A percentile compares a stretch with the other conserved stretches of the same genome.
phyloP scores from a whole-genome alignment of 1,140 invertebrate species.

The Andricus grossulariae region DNA sequence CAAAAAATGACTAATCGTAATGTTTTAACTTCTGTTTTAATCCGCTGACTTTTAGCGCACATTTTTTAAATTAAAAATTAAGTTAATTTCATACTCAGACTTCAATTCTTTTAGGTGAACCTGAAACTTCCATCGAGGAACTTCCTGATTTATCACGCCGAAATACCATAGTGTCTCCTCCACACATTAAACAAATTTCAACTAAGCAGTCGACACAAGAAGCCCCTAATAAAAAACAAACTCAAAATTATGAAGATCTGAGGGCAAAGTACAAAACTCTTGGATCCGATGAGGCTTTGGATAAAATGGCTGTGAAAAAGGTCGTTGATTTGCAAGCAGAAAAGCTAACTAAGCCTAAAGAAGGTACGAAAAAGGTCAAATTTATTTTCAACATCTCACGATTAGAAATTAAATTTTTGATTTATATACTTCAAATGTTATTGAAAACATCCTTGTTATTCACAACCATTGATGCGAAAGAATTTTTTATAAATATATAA shows the following conservation, averaged over 20 bases:
- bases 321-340: conserved; percentile 24
- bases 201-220: conserved; percentile 42
- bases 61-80: too few relatives aligned
- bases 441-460: too few relatives aligned
- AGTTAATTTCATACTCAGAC: too few relatives aligned
- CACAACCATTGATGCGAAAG: too few relatives aligned
- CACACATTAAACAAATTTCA: conserved; percentile 62
- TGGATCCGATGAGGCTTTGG: conserved; percentile 36
- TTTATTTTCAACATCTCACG: conserved; percentile 38
- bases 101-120: conserved; percentile 35
- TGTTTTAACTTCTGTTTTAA: not conserved
- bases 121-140: conserved; percentile 42
- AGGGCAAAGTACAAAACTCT: conserved; percentile 56
- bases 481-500: too few relatives aligned
- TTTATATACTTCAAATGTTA: too few relatives aligned
- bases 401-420: too few relatives aligned
- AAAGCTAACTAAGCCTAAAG: not conserved
- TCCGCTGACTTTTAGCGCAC: not conserved
- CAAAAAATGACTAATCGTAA: not conserved
- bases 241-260: conserved; percentile 57
- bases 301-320: conserved; percentile 44
- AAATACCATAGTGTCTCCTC: conserved; percentile 70
- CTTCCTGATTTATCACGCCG: conserved; percentile 64
- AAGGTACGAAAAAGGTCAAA: conserved; percentile 35
- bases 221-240: conserved; percentile 42